Percentiles rank a stretch among this genome's conserved stretches.
phyloP scores from a whole-genome alignment of 2,888 invertebrate genomes.

The Patella pellucida region DNA sequence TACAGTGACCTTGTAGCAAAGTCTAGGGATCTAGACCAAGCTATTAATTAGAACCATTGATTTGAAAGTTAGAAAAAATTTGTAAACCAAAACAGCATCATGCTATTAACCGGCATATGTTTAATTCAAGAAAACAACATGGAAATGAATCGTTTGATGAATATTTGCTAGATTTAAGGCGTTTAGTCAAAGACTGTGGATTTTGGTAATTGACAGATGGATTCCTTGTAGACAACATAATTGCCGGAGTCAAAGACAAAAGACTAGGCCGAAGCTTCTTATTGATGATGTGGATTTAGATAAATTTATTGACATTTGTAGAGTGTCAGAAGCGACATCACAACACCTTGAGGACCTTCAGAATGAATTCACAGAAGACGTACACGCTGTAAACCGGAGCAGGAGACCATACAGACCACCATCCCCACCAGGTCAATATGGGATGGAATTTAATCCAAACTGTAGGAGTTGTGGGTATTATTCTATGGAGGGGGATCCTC shows the following conservation, averaged over 20 bases:
- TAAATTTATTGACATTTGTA: not conserved
- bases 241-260: slow-evolving; percentile 2
- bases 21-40: too few species aligned
- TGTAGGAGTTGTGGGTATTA: not conserved
- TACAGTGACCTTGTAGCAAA: too few species aligned
- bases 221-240: slow-evolving; percentile 17
- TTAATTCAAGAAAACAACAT: slow-evolving; percentile 6
- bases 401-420: not conserved
- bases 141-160: slow-evolving; percentile 17
- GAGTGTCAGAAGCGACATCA: not conserved
- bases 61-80: not conserved
- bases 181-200: slow-evolving; percentile 12
- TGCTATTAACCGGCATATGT: not conserved
- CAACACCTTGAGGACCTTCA: not conserved
- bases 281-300: slow-evolving; percentile 11
- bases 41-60: slow-evolving; percentile 3
- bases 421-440: not conserved
- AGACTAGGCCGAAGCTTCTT: not conserved
- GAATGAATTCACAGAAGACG: not conserved
- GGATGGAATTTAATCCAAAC: not conserved
- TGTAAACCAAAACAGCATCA: slow-evolving; percentile 13
- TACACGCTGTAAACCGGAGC: not conserved
- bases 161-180: slow-evolving; percentile 12
- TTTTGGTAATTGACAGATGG: slow-evolving; percentile 21
- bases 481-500: too few species aligned